These are phyloP conservation scores for Cebus imitator DNA, from an alignment of 2,113 vertebrate species.

Conservation along the genomic window DNA sequence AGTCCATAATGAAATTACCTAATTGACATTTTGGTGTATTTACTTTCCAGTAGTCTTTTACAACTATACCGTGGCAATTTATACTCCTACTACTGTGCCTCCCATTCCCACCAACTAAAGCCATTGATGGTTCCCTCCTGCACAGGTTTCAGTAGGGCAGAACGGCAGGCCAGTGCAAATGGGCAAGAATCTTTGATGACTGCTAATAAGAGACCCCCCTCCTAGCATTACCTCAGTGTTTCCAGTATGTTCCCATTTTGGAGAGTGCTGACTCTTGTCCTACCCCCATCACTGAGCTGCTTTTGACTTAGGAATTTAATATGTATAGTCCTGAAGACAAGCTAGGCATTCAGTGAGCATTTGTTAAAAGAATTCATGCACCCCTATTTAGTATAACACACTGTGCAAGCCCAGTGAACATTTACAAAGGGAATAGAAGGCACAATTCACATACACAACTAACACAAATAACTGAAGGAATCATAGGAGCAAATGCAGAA, in stretches of 20 bases:
- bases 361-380: not conserved
- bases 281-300: not conserved
- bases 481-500: not conserved
- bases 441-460: not conserved
- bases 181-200: not conserved
- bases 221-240: not conserved
- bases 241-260: not conserved
- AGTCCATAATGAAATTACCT: not conserved
- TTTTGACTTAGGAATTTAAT: not conserved
- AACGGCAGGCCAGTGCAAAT: not conserved
- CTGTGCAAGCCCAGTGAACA: not conserved
- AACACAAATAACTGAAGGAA: not conserved
- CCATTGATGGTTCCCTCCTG: not conserved
- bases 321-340: not conserved
- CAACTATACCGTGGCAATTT: not conserved
- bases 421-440: not conserved
- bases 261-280: not conserved
- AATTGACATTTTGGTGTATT: not conserved
- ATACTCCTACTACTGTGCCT: not conserved
- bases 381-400: not conserved
- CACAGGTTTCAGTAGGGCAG: rapidly evolving
- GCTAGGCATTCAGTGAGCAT: not conserved
- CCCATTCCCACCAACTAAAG: not conserved
- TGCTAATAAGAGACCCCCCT: not conserved
- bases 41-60: not conserved